These are phyloP conservation scores for Idaea biselata DNA, from an alignment of 2,888 invertebrate species.

Conservation along the genomic window DNA sequence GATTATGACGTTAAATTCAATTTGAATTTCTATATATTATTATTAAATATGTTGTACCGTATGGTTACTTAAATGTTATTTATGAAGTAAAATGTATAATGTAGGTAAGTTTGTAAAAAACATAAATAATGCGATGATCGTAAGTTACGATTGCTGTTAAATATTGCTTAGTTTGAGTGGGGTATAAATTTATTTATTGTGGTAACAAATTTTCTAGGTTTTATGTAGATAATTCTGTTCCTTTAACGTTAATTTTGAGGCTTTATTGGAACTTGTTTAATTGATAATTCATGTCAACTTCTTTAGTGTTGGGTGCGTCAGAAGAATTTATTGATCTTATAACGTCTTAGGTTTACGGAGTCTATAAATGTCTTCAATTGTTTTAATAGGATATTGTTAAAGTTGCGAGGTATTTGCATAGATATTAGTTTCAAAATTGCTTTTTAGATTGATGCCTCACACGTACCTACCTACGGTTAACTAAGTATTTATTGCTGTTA, in stretches of 20 bases:
- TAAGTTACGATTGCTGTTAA: slow-evolving; percentile 39
- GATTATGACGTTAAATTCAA: slow-evolving; percentile 34
- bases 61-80: slow-evolving; percentile 18
- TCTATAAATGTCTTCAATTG: slow-evolving; percentile 33
- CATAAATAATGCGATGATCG: slow-evolving; percentile 47
- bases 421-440: slow-evolving; percentile 64
- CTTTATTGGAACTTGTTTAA: slow-evolving; percentile 34
- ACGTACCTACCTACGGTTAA: not conserved
- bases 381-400: slow-evolving; percentile 49
- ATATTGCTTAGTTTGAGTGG: slow-evolving; percentile 36
- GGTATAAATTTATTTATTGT: slow-evolving; percentile 56
- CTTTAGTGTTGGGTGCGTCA: slow-evolving; percentile 34
- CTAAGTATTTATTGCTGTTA: not conserved
- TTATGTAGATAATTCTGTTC: slow-evolving; percentile 31
- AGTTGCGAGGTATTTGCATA: slow-evolving; percentile 63
- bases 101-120: slow-evolving; percentile 32
- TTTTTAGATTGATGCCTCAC: slow-evolving; percentile 35
- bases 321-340: slow-evolving; percentile 32
- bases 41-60: slow-evolving; percentile 25
- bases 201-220: slow-evolving; percentile 56
- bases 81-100: slow-evolving; percentile 33
- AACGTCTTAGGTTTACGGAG: not conserved
- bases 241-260: slow-evolving; percentile 35
- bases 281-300: slow-evolving; percentile 40
- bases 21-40: slow-evolving; percentile 21